phyloP scores from a whole-genome alignment of 1,140 invertebrate genomes.

The Cherax destructor region DNA sequence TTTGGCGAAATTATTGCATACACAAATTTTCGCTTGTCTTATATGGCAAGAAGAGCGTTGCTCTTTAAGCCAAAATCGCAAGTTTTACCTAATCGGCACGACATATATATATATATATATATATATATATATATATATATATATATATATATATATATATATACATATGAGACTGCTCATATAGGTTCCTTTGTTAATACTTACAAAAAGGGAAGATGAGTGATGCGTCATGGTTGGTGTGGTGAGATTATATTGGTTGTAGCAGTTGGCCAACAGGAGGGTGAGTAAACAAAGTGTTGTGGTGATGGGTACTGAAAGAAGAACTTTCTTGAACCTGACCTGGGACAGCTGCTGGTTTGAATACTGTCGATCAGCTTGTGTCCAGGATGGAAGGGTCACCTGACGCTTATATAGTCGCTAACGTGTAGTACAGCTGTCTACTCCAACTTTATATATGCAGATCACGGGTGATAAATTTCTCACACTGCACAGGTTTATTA shows the following conservation, averaged over 20 bases:
- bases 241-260: background rate
- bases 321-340: background rate
- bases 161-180: conserved; percentile 5
- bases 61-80: no score
- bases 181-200: background rate
- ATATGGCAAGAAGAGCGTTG: no score
- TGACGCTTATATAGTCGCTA: no score
- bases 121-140: conserved; percentile 12
- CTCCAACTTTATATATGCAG: no score
- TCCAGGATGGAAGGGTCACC: no score
- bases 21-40: no score
- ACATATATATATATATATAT: conserved; percentile 12
- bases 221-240: background rate
- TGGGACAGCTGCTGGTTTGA: background rate
- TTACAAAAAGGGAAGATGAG: background rate
- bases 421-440: no score
- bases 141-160: conserved; percentile 12
- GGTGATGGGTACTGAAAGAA: background rate
- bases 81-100: no score
- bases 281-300: background rate
- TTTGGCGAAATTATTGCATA: no score
- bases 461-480: no score
- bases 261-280: background rate
- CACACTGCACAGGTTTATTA: no score
- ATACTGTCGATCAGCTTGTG: no score